A percentile compares a stretch with the other conserved stretches of the same genome.
Evolutionary conservation across 2,113 vertebrate species (phyloP).

Genomic region (Nesoenas mayeri): DNA sequence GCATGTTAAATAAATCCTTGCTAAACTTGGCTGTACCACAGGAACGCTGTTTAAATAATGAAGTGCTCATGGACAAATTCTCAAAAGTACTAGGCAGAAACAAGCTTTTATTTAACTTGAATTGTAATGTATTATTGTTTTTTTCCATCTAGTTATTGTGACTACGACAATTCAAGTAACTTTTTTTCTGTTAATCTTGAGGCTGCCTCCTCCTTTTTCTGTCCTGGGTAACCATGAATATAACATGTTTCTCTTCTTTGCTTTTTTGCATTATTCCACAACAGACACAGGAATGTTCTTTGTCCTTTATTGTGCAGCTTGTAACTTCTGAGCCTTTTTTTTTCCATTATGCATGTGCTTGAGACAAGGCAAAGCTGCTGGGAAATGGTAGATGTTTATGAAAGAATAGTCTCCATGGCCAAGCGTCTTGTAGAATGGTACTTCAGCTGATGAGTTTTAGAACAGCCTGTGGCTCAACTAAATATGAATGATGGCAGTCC

Average conservation of each 20-base stretch:
- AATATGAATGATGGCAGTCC: neutral
- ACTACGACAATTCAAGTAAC: neutral
- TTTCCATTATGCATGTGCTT: neutral
- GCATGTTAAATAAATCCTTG: slow-evolving; percentile 58
- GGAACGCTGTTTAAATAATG: neutral
- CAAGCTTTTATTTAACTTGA: slow-evolving; percentile 12
- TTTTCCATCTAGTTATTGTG: neutral
- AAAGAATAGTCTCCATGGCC: neutral
- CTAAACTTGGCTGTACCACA: slow-evolving; percentile 40
- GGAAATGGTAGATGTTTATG: neutral
- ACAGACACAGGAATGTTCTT: neutral
- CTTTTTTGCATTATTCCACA: neutral
- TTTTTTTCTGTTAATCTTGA: neutral
- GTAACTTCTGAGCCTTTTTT: neutral
- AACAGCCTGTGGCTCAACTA: neutral
- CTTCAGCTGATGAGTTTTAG: neutral
- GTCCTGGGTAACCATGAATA: neutral
- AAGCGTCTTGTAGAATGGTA: neutral
- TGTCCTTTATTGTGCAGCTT: neutral
- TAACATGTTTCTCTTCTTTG: neutral
- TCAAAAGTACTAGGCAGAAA: slow-evolving; percentile 6
- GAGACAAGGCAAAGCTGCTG: neutral
- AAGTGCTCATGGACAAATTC: slow-evolving; percentile 30
- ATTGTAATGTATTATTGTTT: neutral
- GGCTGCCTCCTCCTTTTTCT: neutral